A percentile compares a stretch with the other conserved stretches of the same genome.
Conservation (phyloP, 2,797 vertebrate genomes). For the Dendrocincla fuliginosa region DNA sequence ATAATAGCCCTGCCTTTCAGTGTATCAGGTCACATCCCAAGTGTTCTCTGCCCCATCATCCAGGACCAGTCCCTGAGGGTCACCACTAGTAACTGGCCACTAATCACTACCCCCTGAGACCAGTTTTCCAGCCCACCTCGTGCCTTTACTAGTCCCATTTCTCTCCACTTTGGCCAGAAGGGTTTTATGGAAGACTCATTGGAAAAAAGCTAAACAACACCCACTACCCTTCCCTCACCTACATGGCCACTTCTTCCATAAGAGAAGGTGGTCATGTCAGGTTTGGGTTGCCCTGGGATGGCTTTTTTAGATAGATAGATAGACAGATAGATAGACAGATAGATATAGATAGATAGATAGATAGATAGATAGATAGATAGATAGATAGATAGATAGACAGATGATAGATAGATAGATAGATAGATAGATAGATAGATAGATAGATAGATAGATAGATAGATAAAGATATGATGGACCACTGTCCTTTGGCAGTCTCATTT, state of each 20-base stretch:
- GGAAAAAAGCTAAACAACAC: background rate
- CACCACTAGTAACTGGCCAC: background rate
- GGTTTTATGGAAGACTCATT: background rate
- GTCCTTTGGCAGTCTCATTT: background rate
- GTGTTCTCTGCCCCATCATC: background rate
- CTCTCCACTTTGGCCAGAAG: background rate
- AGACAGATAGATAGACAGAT: too few relatives aligned
- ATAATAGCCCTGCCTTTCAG: background rate
- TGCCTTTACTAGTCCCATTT: background rate
- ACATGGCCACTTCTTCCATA: background rate
- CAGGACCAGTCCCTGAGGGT: background rate
- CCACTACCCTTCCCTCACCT: background rate
- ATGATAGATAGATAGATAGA: background rate
- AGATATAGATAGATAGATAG: too few relatives aligned
- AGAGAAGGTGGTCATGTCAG: background rate
- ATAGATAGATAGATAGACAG: too few relatives aligned
- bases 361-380: too few relatives aligned
- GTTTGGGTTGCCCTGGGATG: background rate
- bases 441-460: background rate
- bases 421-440: background rate
- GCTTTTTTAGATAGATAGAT: background rate
- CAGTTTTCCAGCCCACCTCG: background rate
- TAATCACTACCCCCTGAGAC: background rate
- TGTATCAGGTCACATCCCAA: background rate
- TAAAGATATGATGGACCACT: background rate